A percentile compares a stretch with the other conserved stretches of the same genome.
These are phyloP conservation scores for Phortica magna DNA, from an alignment of 2,888 invertebrate species.

Conservation along the genomic window DNA sequence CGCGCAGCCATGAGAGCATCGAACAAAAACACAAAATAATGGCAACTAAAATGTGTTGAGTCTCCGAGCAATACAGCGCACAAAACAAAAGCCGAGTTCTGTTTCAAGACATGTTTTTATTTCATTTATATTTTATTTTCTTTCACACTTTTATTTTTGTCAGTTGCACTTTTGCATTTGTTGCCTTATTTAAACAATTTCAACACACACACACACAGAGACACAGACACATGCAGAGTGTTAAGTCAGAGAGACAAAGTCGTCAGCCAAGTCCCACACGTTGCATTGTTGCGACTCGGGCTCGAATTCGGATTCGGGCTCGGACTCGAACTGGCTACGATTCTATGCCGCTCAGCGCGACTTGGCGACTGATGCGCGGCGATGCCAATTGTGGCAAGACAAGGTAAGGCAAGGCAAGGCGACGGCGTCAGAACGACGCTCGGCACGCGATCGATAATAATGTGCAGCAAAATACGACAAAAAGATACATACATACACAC, in stretches of 20 bases:
- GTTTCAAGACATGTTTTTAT: conserved; percentile 28
- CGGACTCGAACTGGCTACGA: too few species aligned
- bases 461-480: conserved; percentile 28
- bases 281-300: background rate
- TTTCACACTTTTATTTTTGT: conserved; percentile 10
- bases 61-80: conserved; percentile 7
- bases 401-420: background rate
- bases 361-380: conserved; percentile 4
- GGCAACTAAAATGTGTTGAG: background rate
- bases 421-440: background rate
- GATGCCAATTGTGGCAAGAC: background rate
- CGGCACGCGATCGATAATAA: conserved; percentile 32
- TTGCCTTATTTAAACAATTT: conserved; percentile 24
- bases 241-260: background rate
- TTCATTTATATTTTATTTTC: conserved; percentile 7
- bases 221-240: background rate
- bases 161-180: conserved; percentile 16
- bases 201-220: background rate
- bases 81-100: conserved; percentile 29
- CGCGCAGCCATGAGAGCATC: background rate
- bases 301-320: background rate
- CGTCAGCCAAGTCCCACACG: background rate
- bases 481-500: background rate
- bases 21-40: conserved; percentile 11
- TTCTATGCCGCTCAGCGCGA: background rate